phyloP scores from a whole-genome alignment of 2,797 vertebrate species.

The Mastacembelus armatus region DNA sequence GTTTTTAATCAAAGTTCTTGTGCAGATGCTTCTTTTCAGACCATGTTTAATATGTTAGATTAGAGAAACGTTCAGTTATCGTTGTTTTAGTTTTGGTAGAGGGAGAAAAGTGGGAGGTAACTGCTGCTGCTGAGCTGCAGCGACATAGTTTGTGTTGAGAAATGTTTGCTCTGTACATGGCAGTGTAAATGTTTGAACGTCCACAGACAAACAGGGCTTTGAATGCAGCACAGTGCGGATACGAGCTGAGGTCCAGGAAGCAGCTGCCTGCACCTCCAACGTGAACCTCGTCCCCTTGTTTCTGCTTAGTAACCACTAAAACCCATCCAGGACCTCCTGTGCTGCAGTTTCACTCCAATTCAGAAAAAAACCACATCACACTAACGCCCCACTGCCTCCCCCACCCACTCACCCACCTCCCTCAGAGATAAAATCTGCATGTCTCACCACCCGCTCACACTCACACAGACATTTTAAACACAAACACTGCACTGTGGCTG shows the following conservation, averaged over 20 bases:
- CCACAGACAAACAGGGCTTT: slow-evolving; percentile 68
- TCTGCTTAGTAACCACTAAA: slow-evolving; percentile 44
- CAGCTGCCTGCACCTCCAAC: slow-evolving; percentile 44
- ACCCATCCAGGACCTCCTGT: slow-evolving; percentile 43
- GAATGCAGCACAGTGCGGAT: slow-evolving; percentile 43
- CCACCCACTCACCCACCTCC: slow-evolving; percentile 20
- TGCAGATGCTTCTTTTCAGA: too few relatives aligned
- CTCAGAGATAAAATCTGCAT: slow-evolving; percentile 56
- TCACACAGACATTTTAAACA: slow-evolving; percentile 16
- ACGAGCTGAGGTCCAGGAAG: slow-evolving; percentile 53
- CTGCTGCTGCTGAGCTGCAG: too few relatives aligned
- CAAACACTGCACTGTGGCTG: slow-evolving; percentile 63
- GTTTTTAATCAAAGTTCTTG: too few relatives aligned
- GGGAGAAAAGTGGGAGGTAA: too few relatives aligned
- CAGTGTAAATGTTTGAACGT: slow-evolving; percentile 73
- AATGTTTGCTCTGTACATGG: too few relatives aligned
- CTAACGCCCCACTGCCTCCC: slow-evolving; percentile 63
- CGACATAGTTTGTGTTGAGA: too few relatives aligned
- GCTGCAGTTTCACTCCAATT: slow-evolving; percentile 61
- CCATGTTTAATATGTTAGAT: background rate
- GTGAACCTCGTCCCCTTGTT: slow-evolving; percentile 23
- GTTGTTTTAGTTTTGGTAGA: too few relatives aligned
- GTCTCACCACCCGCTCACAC: slow-evolving; percentile 13
- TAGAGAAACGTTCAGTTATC: too few relatives aligned
- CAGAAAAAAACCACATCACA: slow-evolving; percentile 50